Conservation (phyloP, 2,888 invertebrate species). For the Quadriops clusia region DNA sequence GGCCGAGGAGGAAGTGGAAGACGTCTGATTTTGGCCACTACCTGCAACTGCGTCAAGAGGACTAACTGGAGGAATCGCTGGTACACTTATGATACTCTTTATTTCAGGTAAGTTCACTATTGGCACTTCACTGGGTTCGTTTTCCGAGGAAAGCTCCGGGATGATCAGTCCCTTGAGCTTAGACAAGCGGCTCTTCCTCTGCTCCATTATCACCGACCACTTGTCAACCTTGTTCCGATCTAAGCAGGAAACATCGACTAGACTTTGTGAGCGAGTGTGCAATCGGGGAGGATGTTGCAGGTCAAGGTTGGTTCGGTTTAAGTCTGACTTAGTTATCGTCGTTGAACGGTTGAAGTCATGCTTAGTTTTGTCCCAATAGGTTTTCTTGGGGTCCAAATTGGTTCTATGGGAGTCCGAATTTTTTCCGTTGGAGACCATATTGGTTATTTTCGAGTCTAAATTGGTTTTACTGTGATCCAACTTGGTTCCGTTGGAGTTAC, state of each 20-base stretch:
- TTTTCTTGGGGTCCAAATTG: too few species aligned
- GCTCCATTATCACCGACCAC: constrained; percentile 66
- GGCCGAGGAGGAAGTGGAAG: constrained; percentile 4
- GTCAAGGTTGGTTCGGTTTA: too few species aligned
- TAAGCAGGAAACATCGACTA: constrained; percentile 35
- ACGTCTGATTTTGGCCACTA: neutral
- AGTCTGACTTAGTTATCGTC: too few species aligned
- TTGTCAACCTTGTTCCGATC: constrained; percentile 33
- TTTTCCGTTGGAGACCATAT: too few species aligned
- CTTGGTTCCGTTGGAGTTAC: too few species aligned
- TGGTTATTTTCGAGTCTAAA: too few species aligned
- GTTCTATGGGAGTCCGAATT: too few species aligned
- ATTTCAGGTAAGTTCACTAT: constrained; percentile 73
- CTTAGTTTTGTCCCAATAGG: too few species aligned
- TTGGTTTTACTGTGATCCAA: too few species aligned
- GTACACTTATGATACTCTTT: constrained; percentile 40
- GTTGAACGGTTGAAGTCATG: too few species aligned
- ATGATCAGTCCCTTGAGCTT: constrained; percentile 81
- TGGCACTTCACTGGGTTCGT: constrained; percentile 46
- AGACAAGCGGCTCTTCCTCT: constrained; percentile 68
- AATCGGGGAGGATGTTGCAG: constrained; percentile 19
- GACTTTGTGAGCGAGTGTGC: constrained; percentile 40
- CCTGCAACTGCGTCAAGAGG: constrained; percentile 2
- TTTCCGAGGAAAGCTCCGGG: constrained; percentile 55
- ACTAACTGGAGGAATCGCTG: constrained; percentile 1